A percentile compares a stretch with the other conserved stretches of the same genome.
Evolutionary conservation across 1,140 invertebrate genomes (phyloP).

Genomic region (Tachypleus tridentatus): DNA sequence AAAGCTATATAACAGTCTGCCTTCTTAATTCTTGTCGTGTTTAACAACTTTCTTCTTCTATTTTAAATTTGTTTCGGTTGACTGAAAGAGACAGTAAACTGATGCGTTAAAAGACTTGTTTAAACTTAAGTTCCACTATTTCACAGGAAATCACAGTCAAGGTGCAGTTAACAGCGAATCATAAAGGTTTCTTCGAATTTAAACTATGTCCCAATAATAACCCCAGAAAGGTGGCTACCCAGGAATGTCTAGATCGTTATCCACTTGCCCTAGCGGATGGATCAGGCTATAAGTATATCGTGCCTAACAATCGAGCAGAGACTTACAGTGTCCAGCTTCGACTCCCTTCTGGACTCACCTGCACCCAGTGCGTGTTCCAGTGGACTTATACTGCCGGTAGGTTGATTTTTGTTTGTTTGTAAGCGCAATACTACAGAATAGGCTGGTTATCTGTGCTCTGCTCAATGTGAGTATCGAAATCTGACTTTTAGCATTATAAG

Average conservation of each 20-base stretch:
- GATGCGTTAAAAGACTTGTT: too few species aligned
- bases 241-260: conserved; percentile 67
- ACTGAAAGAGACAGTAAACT: too few species aligned
- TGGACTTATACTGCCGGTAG: conserved; percentile 47
- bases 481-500: not conserved
- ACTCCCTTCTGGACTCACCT: conserved; percentile 54
- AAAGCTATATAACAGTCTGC: too few species aligned
- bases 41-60: too few species aligned
- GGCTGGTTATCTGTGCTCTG: not conserved
- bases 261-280: conserved; percentile 48
- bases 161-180: conserved; percentile 79
- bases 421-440: not conserved
- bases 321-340: conserved; percentile 56
- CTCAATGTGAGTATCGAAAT: not conserved
- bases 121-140: too few species aligned
- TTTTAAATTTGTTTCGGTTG: too few species aligned
- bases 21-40: too few species aligned
- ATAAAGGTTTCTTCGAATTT: conserved; percentile 71
- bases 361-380: conserved; percentile 50
- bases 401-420: conserved; percentile 29
- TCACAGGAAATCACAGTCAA: conserved; percentile 62
- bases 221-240: conserved; percentile 54
- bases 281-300: conserved; percentile 24
- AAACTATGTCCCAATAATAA: conserved; percentile 75
- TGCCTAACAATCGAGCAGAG: conserved; percentile 34